phyloP scores from a whole-genome alignment of 2,113 vertebrate genomes.

The Podarcis muralis region DNA sequence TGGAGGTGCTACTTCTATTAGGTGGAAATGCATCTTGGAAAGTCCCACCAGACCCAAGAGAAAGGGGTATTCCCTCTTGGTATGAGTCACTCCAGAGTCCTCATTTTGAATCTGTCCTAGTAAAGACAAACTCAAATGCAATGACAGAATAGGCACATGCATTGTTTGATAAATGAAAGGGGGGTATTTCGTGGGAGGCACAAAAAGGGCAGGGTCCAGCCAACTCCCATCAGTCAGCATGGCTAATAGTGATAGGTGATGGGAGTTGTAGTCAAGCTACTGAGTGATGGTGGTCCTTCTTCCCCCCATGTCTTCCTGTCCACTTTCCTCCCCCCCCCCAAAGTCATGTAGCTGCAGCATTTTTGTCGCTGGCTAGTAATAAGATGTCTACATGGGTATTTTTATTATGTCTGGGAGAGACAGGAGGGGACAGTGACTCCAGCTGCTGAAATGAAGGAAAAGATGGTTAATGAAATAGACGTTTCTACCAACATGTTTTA shows the following conservation, averaged over 20 bases:
- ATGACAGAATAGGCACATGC: not conserved
- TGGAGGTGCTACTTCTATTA: not conserved
- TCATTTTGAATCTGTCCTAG: not conserved
- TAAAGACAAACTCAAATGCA: fast-evolving
- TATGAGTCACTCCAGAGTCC: not conserved
- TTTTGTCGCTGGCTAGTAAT: constrained; percentile 66
- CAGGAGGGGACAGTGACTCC: constrained; percentile 73
- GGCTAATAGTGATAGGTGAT: too few species aligned
- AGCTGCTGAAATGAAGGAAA: constrained; percentile 72
- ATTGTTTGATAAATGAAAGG: not conserved
- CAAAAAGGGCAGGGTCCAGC: not conserved
- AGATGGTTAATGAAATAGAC: constrained; percentile 77
- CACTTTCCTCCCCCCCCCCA: constrained; percentile 40
- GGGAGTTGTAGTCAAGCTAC: constrained; percentile 10
- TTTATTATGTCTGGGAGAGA: constrained; percentile 57
- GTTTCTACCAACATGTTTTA: constrained; percentile 73
- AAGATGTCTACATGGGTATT: not conserved
- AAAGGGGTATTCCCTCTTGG: not conserved
- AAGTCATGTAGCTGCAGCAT: constrained; percentile 57
- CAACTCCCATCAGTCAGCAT: too few species aligned
- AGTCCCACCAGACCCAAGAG: not conserved
- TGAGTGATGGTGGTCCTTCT: constrained; percentile 2
- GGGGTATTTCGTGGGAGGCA: not conserved
- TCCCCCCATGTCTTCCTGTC: constrained; percentile 41
- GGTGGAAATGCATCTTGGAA: not conserved